Conservation (phyloP, 2,797 vertebrate species). For the Gymnothorax javanicus region DNA sequence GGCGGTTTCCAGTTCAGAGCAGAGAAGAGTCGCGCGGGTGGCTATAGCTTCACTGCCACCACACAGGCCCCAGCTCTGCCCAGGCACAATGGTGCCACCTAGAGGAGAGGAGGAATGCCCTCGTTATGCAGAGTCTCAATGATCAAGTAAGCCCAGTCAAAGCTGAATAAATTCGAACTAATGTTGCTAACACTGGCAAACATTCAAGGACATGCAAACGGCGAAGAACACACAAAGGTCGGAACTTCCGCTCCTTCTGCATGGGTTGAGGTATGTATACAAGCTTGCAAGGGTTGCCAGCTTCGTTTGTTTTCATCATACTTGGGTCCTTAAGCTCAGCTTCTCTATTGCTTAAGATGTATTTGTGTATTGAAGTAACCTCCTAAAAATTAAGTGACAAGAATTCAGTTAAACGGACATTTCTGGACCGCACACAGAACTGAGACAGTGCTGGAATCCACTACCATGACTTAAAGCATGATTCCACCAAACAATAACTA, state of each 20-base stretch:
- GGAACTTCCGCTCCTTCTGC: no score
- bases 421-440: not conserved
- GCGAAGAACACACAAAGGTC: no score
- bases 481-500: not conserved
- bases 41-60: slow-evolving; percentile 88
- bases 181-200: no score
- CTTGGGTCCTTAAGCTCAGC: no score
- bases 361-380: no score
- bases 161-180: no score
- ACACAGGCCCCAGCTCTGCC: slow-evolving; percentile 95
- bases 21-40: not conserved
- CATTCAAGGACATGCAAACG: no score
- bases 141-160: not conserved
- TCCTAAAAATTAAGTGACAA: no score
- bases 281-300: no score
- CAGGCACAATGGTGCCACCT: slow-evolving; percentile 94
- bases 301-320: no score
- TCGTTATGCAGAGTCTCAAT: not conserved
- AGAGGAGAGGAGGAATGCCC: slow-evolving; percentile 37
- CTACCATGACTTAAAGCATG: not conserved
- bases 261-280: no score
- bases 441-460: not conserved
- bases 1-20: slow-evolving; percentile 12
- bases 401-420: not conserved
- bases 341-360: no score